A percentile compares a stretch with the other conserved stretches of the same genome.
phyloP scores from a whole-genome alignment of 92 coral and sea anemone species.

The Bergia puertoricense region DNA sequence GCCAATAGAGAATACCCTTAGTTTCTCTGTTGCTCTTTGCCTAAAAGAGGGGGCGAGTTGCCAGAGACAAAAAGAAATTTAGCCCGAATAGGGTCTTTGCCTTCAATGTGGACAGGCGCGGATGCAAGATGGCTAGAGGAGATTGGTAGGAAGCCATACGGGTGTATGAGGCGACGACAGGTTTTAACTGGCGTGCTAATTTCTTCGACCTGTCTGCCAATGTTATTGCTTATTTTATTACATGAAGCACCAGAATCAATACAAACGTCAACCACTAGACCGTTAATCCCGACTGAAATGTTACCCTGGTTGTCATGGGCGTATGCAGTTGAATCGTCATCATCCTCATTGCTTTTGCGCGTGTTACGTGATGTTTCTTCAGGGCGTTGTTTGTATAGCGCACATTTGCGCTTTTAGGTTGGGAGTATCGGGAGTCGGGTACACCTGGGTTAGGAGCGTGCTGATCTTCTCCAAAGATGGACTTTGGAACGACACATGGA shows the following conservation, averaged over 20 bases:
- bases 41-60: no score
- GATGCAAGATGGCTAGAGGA: slow-evolving; percentile 19
- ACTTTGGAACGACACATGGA: not conserved
- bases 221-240: slow-evolving; percentile 40
- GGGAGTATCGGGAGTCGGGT: no score
- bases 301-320: not conserved
- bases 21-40: no score
- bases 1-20: no score
- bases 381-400: slow-evolving; percentile 11
- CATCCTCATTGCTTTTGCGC: not conserved
- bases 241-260: slow-evolving; percentile 50
- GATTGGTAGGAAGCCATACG: slow-evolving; percentile 51
- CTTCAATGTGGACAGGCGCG: slow-evolving; percentile 13
- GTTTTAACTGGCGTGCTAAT: not conserved
- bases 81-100: slow-evolving; percentile 22
- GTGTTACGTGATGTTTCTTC: no score
- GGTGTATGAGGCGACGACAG: slow-evolving; percentile 43
- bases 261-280: slow-evolving; percentile 1
- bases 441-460: not conserved
- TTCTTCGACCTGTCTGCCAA: not conserved
- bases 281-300: slow-evolving; percentile 10
- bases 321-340: slow-evolving; percentile 13
- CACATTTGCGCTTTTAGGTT: not conserved
- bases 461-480: not conserved
- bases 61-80: slow-evolving; percentile 27